Evolutionary conservation across 2,113 vertebrate species (phyloP).

Genomic region (Monarcha castaneiventris): DNA sequence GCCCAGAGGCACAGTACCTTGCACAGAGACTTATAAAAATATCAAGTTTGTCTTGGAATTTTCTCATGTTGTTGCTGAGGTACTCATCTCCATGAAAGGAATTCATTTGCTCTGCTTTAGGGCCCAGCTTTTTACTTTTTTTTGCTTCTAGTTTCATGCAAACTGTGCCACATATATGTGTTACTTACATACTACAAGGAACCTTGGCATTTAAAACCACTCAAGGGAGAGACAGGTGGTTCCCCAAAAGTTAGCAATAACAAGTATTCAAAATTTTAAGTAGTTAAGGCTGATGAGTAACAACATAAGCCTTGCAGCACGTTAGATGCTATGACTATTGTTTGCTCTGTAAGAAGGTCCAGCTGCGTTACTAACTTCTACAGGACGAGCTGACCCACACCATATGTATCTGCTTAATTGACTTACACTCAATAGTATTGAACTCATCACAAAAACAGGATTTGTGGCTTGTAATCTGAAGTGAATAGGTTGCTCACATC

Average conservation of each 20-base stretch:
- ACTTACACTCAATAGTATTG: not conserved
- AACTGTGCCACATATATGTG: not conserved
- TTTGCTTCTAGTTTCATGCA: not conserved
- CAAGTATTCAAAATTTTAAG: not conserved
- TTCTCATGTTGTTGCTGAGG: not conserved
- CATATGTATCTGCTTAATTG: not conserved
- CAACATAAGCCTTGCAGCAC: not conserved
- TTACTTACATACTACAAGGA: not conserved
- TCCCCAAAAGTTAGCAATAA: not conserved
- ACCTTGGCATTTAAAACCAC: not conserved
- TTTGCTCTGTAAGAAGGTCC: not conserved
- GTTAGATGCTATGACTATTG: not conserved
- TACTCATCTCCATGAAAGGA: not conserved
- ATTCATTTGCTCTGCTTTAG: not conserved
- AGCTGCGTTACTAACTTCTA: not conserved
- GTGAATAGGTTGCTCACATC: not conserved
- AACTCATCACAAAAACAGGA: not conserved
- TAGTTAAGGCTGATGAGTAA: not conserved
- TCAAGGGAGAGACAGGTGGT: not conserved
- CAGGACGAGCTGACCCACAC: not conserved
- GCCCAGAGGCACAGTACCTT: rapidly evolving
- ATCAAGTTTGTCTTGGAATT: not conserved
- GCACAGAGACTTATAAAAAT: not conserved
- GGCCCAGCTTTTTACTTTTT: not conserved
- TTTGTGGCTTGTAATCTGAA: not conserved